Conservation (phyloP, 1,140 invertebrate species). For the Bombus confusus region DNA sequence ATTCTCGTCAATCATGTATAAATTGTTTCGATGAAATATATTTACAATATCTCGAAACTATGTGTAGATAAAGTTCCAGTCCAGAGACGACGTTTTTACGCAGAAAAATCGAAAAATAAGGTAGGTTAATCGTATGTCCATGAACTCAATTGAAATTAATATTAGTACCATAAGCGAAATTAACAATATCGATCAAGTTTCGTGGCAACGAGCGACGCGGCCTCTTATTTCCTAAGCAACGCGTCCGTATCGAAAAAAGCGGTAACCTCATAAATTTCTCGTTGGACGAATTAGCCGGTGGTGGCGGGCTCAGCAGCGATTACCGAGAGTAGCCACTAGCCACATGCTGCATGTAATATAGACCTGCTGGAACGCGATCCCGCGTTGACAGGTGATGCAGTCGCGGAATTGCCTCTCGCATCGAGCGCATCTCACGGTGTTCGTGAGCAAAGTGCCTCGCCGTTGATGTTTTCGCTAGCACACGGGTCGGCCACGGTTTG, state of each 20-base stretch:
- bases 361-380: conserved; percentile 68
- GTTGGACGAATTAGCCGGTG: conserved; percentile 27
- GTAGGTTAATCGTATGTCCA: no score
- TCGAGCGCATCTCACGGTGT: conserved; percentile 55
- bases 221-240: neutral
- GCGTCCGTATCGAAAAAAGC: neutral
- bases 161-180: neutral
- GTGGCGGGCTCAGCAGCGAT: conserved; percentile 11
- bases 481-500: neutral
- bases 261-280: conserved; percentile 34
- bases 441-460: conserved; percentile 56
- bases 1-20: no score
- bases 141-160: no score
- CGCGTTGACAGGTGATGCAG: conserved; percentile 73
- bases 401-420: conserved; percentile 68
- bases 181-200: neutral
- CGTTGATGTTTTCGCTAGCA: conserved; percentile 51
- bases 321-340: conserved; percentile 14
- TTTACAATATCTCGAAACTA: no score
- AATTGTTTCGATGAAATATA: no score
- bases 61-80: no score
- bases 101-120: no score
- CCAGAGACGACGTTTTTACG: no score
- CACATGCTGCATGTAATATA: conserved; percentile 67
- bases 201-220: no score